Percentiles rank a stretch among this genome's conserved stretches.
Conservation (phyloP, 2,113 vertebrate species). For the Erpornis zantholeuca region DNA sequence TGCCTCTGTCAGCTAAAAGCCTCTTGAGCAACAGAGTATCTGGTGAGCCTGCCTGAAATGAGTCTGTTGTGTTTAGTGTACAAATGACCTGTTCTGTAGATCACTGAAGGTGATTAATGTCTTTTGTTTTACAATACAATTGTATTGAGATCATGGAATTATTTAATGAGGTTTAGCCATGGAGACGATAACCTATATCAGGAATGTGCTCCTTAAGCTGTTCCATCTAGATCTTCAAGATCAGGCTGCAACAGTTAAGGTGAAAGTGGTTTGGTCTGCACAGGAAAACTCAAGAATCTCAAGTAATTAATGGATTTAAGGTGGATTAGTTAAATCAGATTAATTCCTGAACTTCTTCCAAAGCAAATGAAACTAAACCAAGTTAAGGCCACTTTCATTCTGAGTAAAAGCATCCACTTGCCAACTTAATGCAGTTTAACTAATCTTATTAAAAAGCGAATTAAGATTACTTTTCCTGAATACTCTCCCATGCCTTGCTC, state of each 20-base stretch:
- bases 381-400: slow-evolving; percentile 23
- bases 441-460: slow-evolving; percentile 36
- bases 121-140: not conserved
- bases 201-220: not conserved
- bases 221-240: not conserved
- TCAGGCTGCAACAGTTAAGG: not conserved
- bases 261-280: not conserved
- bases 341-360: slow-evolving; percentile 41
- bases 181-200: not conserved
- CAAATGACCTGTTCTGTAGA: not conserved
- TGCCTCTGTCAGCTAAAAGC: not conserved
- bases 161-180: not conserved
- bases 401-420: slow-evolving; percentile 2
- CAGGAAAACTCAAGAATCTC: not conserved
- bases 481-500: not conserved
- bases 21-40: not conserved
- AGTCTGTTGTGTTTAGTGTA: not conserved
- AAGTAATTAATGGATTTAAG: slow-evolving; percentile 30
- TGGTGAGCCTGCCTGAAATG: not conserved
- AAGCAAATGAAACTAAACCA: slow-evolving; percentile 46
- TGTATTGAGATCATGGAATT: not conserved
- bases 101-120: not conserved
- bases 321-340: slow-evolving; percentile 48
- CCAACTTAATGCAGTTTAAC: slow-evolving; percentile 31
- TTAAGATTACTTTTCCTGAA: not conserved